Evolutionary conservation across 2,113 vertebrate genomes (phyloP).

Genomic region (Eolophus roseicapilla): DNA sequence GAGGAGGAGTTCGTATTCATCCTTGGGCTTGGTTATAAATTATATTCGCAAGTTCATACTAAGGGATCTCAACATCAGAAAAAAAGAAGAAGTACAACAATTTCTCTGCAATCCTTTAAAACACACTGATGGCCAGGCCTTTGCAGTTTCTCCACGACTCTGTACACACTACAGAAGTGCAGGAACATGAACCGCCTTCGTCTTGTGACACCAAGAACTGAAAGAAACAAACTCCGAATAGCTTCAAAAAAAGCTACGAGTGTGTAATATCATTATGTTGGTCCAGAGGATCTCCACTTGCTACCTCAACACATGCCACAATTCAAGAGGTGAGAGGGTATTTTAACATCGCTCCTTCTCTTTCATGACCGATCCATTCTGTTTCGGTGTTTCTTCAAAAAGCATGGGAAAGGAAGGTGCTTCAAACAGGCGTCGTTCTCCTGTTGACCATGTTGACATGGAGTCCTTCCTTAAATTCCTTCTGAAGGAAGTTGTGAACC

Average conservation of each 20-base stretch:
- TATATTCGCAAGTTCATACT: conserved; percentile 22
- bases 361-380: conserved; percentile 21
- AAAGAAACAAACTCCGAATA: conserved; percentile 66
- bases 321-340: conserved; percentile 62
- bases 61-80: conserved; percentile 29
- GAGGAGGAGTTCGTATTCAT: neutral
- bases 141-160: conserved; percentile 37
- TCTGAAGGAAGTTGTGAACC: conserved; percentile 96
- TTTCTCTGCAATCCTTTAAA: conserved; percentile 59
- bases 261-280: conserved; percentile 13
- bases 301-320: conserved; percentile 25
- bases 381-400: neutral
- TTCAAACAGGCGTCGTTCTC: conserved; percentile 96
- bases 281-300: conserved; percentile 25
- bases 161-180: conserved; percentile 57
- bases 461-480: conserved; percentile 89
- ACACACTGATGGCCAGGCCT: conserved; percentile 43
- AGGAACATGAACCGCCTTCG: conserved; percentile 41
- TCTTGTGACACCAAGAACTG: conserved; percentile 53
- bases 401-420: neutral
- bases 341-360: conserved; percentile 20
- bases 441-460: conserved; percentile 84
- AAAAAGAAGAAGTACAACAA: neutral
- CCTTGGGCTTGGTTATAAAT: conserved; percentile 53
- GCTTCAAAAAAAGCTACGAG: conserved; percentile 65